A percentile compares a stretch with the other conserved stretches of the same genome.
These are phyloP conservation scores for Allygus modestus DNA, from an alignment of 2,888 invertebrate genomes.

Conservation along the genomic window DNA sequence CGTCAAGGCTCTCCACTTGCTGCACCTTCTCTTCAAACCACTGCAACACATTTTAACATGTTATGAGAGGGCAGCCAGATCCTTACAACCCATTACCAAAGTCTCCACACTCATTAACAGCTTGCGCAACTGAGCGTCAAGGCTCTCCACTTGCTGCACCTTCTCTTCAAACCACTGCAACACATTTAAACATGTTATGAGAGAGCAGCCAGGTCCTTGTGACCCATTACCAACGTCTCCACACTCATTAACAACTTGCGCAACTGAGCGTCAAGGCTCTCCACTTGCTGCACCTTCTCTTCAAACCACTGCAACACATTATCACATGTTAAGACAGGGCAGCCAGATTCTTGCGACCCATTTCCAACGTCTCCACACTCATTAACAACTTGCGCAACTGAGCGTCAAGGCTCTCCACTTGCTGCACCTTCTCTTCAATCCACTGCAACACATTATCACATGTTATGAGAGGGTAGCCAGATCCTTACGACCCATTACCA, in stretches of 20 bases:
- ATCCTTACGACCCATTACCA: conserved; percentile 90
- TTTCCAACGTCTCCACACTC: conserved; percentile 92
- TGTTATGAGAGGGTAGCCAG: conserved; percentile 86
- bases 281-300: no score
- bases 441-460: conserved; percentile 86
- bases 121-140: conserved; percentile 93
- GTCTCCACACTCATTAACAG: conserved; percentile 92
- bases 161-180: conserved; percentile 99
- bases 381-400: conserved; percentile 92
- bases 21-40: conserved; percentile 99
- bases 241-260: no score
- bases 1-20: conserved; percentile 94
- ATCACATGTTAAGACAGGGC: conserved; percentile 87
- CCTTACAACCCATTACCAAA: conserved; percentile 88
- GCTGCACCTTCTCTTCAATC: conserved; percentile 97
- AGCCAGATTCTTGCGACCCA: conserved; percentile 88
- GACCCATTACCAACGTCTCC: conserved; percentile 90
- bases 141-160: conserved; percentile 91
- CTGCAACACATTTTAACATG: conserved; percentile 76
- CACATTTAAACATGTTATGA: conserved; percentile 72
- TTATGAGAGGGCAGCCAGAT: conserved; percentile 86
- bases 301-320: no score
- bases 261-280: no score
- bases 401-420: conserved; percentile 93
- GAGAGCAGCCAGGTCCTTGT: conserved; percentile 87